Evolutionary conservation across 2,888 invertebrate species (phyloP), one percentile per base, ranked within the genome.

Genomic region (Drosophila mulleri): DNA sequence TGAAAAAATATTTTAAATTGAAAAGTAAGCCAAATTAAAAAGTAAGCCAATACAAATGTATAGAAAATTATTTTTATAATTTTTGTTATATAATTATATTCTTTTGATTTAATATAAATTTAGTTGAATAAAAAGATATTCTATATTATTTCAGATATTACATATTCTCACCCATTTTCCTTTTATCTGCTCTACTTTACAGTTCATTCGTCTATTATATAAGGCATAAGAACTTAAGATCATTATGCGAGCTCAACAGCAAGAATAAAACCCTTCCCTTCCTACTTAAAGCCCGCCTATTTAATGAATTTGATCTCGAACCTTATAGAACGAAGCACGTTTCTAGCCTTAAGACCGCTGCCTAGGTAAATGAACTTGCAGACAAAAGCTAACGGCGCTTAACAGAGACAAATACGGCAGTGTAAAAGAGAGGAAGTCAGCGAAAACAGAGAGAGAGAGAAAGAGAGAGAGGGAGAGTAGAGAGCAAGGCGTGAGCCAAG

Each of bases 351-450:
- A 35, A 50, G 48, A 29, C 62, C 59, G 59, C 44, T 35, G 72
- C 18, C 63, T 77, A 81, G 84, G 84, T 87, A 85, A 89, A 89
- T 82, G 88, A 85, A 89, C 84, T 81, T 72, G 71, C 59, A 73
- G 71, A 87, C 88, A 87, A 83, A 75, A 71, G 82, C 84, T 84
- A 84, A 84, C 84, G 89, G 84, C 81, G 80, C 80, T 78, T 75
- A 62, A 45, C 52, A 47, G 42, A 48, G 67, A 44, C 37, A 53
- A 54, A 74, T 44, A 74, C 42, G 44, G 53, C 16, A 41, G 14
- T 52, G 32, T n/a, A 29, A 42, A 20, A 56, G 50, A 54, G 45
- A 41, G 7, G 16, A 39, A 39, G 16, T 2, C 37, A 39, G 16
- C 37, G 23, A 42, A 41, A 3, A 42, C 8, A 37, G 26, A n/a